These are phyloP conservation scores for Aradophagus sp. DNA, from an alignment of 1,140 invertebrate species.

Conservation along the genomic window DNA sequence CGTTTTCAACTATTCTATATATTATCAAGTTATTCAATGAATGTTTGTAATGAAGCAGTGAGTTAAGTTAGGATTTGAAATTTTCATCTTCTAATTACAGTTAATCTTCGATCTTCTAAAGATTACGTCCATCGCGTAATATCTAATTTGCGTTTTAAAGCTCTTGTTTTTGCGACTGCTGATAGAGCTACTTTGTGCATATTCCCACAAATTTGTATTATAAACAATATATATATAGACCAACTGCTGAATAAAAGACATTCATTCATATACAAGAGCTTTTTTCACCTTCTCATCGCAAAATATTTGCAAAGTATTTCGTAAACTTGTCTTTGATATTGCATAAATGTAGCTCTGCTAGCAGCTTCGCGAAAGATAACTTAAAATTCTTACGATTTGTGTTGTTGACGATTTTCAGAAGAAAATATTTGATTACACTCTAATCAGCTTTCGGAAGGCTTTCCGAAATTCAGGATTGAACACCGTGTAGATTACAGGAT, in stretches of 20 bases:
- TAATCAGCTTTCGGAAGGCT: constrained; percentile 96
- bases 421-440: constrained; percentile 59
- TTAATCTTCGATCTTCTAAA: too few relatives aligned
- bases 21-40: too few relatives aligned
- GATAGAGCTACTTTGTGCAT: constrained; percentile 13
- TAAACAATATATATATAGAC: neutral
- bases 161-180: constrained; percentile 31
- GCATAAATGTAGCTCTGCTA: constrained; percentile 9
- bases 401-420: constrained; percentile 38
- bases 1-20: too few relatives aligned
- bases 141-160: constrained; percentile 51
- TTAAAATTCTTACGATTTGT: constrained; percentile 25
- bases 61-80: too few relatives aligned
- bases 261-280: too few relatives aligned
- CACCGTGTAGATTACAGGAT: constrained; percentile 99
- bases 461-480: constrained; percentile 99
- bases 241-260: too few relatives aligned
- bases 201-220: constrained; percentile 2
- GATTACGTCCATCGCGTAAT: constrained; percentile 36
- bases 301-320: too few relatives aligned
- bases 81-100: too few relatives aligned
- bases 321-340: too few relatives aligned
- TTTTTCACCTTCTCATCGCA: too few relatives aligned
- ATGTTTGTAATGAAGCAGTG: too few relatives aligned
- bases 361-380: constrained; percentile 22